A percentile compares a stretch with the other conserved stretches of the same genome.
phyloP scores from a whole-genome alignment of 1,140 invertebrate species.

The Calephelis virginiensis region DNA sequence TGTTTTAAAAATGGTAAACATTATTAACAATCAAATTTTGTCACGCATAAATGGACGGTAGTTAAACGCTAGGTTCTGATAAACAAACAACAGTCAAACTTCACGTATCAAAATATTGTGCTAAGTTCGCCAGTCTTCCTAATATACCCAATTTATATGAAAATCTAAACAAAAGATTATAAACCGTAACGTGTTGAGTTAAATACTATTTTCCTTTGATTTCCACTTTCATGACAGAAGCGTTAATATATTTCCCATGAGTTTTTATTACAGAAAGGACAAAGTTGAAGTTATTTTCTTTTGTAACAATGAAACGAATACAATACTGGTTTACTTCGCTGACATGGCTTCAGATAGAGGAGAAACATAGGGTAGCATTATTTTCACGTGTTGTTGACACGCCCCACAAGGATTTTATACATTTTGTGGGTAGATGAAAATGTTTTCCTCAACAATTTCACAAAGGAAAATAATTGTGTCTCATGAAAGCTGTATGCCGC shows the following conservation, averaged over 20 bases:
- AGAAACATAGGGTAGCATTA: neutral
- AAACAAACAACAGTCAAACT: neutral
- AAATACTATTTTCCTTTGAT: neutral
- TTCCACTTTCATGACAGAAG: neutral
- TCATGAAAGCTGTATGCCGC: too few species aligned
- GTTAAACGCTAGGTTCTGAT: neutral
- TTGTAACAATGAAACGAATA: slow-evolving; percentile 13
- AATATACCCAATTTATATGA: neutral
- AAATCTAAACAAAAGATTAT: neutral
- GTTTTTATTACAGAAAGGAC: slow-evolving; percentile 12
- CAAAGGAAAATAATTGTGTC: too few species aligned
- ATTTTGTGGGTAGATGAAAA: neutral
- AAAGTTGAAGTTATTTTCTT: slow-evolving; percentile 15
- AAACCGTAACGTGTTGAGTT: neutral
- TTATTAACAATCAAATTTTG: too few species aligned
- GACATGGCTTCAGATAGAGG: slow-evolving; percentile 9
- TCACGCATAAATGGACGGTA: too few species aligned
- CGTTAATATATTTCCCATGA: neutral
- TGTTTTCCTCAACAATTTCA: neutral
- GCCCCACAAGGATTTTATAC: neutral
- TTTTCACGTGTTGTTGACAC: slow-evolving; percentile 5
- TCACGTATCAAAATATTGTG: neutral
- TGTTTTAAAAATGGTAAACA: too few species aligned
- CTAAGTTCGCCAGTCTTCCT: neutral
- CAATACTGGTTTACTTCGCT: slow-evolving; percentile 6